Conservation (phyloP, 2,113 vertebrate genomes). For the Macrotis lagotis region DNA sequence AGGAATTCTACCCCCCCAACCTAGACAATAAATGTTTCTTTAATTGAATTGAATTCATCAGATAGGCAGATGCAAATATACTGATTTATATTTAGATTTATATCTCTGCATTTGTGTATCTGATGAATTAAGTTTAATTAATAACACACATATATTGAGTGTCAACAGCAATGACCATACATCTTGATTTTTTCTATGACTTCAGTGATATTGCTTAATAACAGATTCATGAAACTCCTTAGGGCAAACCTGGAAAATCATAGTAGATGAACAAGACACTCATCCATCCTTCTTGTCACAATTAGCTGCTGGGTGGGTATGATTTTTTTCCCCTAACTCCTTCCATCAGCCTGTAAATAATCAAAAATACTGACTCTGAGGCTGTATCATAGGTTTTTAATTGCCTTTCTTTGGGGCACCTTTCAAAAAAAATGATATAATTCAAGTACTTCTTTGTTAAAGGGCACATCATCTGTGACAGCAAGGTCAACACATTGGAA, state of each 20-base stretch:
- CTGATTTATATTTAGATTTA: not conserved
- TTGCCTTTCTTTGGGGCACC: not conserved
- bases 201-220: not conserved
- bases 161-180: not conserved
- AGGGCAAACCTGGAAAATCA: not conserved
- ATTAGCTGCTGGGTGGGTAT: not conserved
- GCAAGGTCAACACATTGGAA: not conserved
- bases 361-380: not conserved
- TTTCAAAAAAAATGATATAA: constrained; percentile 31
- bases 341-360: not conserved
- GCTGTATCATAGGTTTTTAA: constrained; percentile 11
- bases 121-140: not conserved
- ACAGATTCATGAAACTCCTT: not conserved
- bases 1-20: not conserved
- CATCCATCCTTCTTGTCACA: not conserved
- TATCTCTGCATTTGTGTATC: not conserved
- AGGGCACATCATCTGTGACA: constrained; percentile 28
- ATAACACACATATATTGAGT: not conserved
- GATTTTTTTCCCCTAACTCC: not conserved
- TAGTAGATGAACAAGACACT: not conserved
- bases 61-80: not conserved
- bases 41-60: not conserved
- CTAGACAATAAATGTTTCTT: not conserved
- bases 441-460: not conserved
- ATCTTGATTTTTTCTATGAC: not conserved